Base-by-base conservation (phyloP, 2,113 vertebrate genomes). In the Machaerirhynchus nigripectus region DNA sequence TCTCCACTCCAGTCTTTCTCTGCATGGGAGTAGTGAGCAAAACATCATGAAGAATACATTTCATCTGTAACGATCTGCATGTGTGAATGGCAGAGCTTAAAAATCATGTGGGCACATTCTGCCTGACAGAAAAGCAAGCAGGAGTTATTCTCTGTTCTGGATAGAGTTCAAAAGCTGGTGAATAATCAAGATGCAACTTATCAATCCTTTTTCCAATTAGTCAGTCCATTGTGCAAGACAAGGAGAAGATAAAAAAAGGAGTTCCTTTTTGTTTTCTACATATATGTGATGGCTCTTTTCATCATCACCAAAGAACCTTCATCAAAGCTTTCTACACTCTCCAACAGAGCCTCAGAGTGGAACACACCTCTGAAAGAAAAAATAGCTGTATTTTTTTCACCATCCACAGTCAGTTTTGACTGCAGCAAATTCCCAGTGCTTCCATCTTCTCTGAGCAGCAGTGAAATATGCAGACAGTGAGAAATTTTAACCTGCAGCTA, bases 31-130 rank as follows among this genome's bases (percentile, higher is more conserved):
- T 23, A 73, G 67, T 42, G 74, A 84, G 81, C 28, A 85, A 90
- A 95, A 69, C 78, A 87, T 64, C 61, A 85, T 14, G 53, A 87
- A 93, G 76, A 79, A 91, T 46, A 73, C 31, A 47, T 82, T 96
- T 94, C 6, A n/a, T 91, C 67, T 53, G 57, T 95, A 94, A 96
- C 0, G 6, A 91, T 55, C 55, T 91, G 47, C 93, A 89, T 40
- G 59, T 91, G 94, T 83, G 89, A 65, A 76, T 65, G 78, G 84
- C 70, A 91, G 89, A 89, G 74, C 81, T 39, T 56, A 33, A 46
- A 93, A 95, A 79, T 65, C n/a, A 5, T 46, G 35, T 69, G 63
- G 84, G 70, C 65, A 91, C 5, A 1, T 82, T 91, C 65, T 0
- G 2, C 42, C 53, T 79, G 55, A 76, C 40, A 79, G 61, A 91